Percentiles rank a stretch among this genome's conserved stretches.
Evolutionary conservation across 2,113 vertebrate genomes (phyloP).

Genomic region (Rhinichthys klamathensis): DNA sequence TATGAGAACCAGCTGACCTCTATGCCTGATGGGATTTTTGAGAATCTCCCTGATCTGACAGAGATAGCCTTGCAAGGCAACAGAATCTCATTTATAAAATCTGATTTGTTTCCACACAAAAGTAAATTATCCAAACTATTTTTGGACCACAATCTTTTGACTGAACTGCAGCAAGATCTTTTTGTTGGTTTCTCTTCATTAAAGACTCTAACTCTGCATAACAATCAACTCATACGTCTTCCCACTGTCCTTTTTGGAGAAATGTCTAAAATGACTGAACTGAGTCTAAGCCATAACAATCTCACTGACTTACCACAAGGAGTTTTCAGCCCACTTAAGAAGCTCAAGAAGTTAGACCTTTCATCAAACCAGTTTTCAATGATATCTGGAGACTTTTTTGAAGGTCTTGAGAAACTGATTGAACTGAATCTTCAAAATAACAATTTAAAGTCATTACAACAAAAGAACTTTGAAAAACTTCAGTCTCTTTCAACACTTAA

Average conservation of each 20-base stretch:
- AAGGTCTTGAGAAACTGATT: constrained; percentile 69
- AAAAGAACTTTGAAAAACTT: constrained; percentile 67
- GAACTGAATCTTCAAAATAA: constrained; percentile 75
- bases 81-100: constrained; percentile 70
- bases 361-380: constrained; percentile 73
- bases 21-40: constrained; percentile 74
- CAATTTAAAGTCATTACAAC: constrained; percentile 65
- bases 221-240: constrained; percentile 71
- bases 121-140: constrained; percentile 70
- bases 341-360: constrained; percentile 71
- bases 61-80: constrained; percentile 75
- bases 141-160: constrained; percentile 71
- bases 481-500: constrained; percentile 68
- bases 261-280: constrained; percentile 65
- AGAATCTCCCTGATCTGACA: constrained; percentile 63
- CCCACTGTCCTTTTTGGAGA: constrained; percentile 73
- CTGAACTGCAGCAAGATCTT: constrained; percentile 67
- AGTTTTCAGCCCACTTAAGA: constrained; percentile 71
- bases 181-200: constrained; percentile 76
- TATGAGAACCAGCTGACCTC: constrained; percentile 77
- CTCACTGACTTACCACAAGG: constrained; percentile 68
- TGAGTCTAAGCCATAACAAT: constrained; percentile 75
- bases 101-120: constrained; percentile 74
- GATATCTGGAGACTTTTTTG: constrained; percentile 71
- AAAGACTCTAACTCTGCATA: constrained; percentile 68